Conservation (phyloP, 2,797 vertebrate genomes). For the Otolemur crassicaudatus region DNA sequence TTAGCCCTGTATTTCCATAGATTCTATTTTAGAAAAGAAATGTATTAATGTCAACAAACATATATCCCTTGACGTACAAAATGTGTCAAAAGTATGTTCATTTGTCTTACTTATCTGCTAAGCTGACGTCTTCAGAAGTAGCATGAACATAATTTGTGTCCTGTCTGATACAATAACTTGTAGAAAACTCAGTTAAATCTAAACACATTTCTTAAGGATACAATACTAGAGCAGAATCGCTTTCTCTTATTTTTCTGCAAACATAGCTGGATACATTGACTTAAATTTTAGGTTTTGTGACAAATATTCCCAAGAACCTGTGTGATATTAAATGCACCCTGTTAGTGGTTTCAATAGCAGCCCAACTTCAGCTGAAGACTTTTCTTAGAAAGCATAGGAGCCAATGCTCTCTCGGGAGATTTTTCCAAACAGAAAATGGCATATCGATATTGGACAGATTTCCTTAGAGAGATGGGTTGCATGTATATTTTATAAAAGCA, state of each 20-base stretch:
- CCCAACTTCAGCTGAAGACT: not conserved
- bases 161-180: fast-evolving
- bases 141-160: fast-evolving
- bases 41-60: not conserved
- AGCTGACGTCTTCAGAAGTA: not conserved
- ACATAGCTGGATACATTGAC: not conserved
- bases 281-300: not conserved
- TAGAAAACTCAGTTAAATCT: not conserved
- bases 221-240: fast-evolving
- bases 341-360: not conserved
- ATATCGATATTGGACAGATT: not conserved
- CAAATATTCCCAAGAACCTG: not conserved
- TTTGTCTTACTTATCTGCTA: no score
- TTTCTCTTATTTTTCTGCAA: not conserved
- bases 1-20: no score
- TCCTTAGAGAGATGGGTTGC: not conserved
- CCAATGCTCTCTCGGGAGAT: not conserved
- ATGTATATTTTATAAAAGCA: not conserved
- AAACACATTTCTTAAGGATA: not conserved
- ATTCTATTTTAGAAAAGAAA: not conserved
- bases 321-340: fast-evolving
- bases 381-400: not conserved
- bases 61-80: not conserved
- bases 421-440: not conserved
- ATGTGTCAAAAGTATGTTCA: not conserved